phyloP scores from a whole-genome alignment of 2,113 vertebrate genomes.

The Triplophysa tibetana region DNA sequence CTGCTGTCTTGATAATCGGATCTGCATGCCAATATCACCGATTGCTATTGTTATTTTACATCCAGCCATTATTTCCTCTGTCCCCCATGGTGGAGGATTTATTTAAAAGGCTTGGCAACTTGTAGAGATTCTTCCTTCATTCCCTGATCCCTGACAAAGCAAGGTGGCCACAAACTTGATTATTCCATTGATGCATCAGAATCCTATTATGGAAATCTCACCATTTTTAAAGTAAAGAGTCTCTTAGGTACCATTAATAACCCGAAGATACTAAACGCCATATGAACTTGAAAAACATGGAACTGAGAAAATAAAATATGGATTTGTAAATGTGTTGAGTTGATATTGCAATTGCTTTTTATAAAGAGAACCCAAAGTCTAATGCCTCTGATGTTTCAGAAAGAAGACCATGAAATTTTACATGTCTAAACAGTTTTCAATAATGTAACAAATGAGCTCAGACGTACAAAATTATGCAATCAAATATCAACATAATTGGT shows the following conservation, averaged over 20 bases:
- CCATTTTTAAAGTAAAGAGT: conserved; percentile 11
- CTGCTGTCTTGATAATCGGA: conserved; percentile 1
- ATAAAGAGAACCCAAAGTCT: no score
- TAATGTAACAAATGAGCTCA: not conserved
- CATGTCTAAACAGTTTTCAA: no score
- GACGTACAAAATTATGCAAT: not conserved
- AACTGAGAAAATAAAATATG: no score
- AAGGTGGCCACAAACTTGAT: conserved; percentile 43
- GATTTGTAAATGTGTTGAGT: not conserved
- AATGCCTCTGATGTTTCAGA: no score
- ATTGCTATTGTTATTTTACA: conserved; percentile 34
- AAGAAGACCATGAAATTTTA: no score
- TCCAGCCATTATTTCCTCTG: conserved; percentile 38
- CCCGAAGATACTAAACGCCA: not conserved
- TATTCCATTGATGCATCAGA: not conserved
- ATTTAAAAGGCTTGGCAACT: conserved; percentile 36
- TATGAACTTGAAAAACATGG: not conserved
- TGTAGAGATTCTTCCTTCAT: conserved; percentile 27
- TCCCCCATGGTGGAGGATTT: conserved; percentile 11
- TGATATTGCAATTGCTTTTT: no score
- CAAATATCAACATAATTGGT: no score
- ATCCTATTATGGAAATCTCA: conserved; percentile 26
- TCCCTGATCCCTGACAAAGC: conserved; percentile 33
- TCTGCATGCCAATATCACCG: conserved; percentile 25
- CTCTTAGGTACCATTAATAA: not conserved